These are phyloP conservation scores for Arothron firmamentum DNA, from an alignment of 2,113 vertebrate species.

Conservation along the genomic window DNA sequence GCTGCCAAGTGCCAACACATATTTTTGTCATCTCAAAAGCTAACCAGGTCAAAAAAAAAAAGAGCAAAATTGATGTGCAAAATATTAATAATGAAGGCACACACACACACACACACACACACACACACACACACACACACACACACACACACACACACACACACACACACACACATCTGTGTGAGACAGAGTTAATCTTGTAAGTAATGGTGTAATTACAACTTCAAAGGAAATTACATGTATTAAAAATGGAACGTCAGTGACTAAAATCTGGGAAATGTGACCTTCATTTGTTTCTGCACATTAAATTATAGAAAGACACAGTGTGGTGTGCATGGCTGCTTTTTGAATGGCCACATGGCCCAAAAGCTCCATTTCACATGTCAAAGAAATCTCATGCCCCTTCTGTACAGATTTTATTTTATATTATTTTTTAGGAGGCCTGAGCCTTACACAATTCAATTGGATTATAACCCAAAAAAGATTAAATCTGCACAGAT, in stretches of 20 bases:
- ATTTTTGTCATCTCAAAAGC: conserved; percentile 25
- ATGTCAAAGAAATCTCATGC: conserved; percentile 49
- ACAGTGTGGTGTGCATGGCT: not conserved
- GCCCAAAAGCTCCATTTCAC: conserved; percentile 23
- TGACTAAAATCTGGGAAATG: not conserved
- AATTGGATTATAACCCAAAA: conserved; percentile 31
- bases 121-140: not conserved
- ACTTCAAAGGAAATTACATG: conserved; percentile 23
- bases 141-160: no score
- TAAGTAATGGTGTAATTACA: conserved; percentile 6
- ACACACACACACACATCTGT: not conserved
- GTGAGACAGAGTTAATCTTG: not conserved
- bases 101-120: no score
- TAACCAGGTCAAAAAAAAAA: conserved; percentile 26
- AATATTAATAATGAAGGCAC: conserved; percentile 26
- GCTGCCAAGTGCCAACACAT: conserved; percentile 29
- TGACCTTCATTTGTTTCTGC: not conserved
- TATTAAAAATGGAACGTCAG: conserved; percentile 8
- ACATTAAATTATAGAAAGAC: conserved; percentile 5
- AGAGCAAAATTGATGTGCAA: conserved; percentile 20
- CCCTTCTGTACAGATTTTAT: conserved; percentile 11
- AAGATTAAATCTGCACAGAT: conserved; percentile 36
- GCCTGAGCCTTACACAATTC: conserved; percentile 19
- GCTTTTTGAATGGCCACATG: conserved; percentile 6
- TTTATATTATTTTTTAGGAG: conserved; percentile 15